A percentile compares a stretch with the other conserved stretches of the same genome.
These are phyloP conservation scores for Ceyx erithaca DNA, from an alignment of 2,797 vertebrate species.

Conservation along the genomic window DNA sequence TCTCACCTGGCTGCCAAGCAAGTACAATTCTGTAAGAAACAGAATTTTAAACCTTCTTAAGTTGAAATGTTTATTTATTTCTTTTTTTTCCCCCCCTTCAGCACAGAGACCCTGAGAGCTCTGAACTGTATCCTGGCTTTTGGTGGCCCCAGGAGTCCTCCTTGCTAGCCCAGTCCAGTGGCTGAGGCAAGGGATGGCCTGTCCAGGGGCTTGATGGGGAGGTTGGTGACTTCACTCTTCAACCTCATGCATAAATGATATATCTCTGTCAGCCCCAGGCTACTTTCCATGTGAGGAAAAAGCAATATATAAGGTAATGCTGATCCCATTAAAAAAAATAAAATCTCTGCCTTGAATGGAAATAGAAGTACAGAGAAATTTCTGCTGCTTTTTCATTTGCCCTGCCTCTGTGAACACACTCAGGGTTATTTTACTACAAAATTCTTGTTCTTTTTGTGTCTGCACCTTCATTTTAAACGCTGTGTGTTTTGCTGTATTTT, in stretches of 20 bases:
- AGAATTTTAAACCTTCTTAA: neutral
- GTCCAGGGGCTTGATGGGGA: neutral
- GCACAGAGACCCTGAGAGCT: neutral
- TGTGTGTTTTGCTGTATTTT: neutral
- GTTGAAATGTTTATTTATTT: neutral
- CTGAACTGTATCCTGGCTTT: neutral
- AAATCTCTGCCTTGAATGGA: neutral
- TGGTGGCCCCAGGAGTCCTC: accelerated
- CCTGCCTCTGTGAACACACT: neutral
- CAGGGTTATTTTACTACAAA: neutral
- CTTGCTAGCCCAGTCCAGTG: neutral
- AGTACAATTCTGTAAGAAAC: neutral
- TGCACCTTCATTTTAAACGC: neutral
- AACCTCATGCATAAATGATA: neutral
- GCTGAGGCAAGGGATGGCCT: accelerated
- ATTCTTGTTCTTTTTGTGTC: neutral
- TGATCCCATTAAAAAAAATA: neutral
- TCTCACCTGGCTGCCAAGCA: neutral
- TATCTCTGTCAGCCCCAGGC: neutral
- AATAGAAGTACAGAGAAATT: neutral
- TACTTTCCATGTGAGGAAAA: neutral
- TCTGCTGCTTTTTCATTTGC: neutral
- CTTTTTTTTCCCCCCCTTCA: too few relatives aligned
- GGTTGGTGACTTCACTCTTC: neutral
- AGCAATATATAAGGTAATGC: neutral